These are phyloP conservation scores for Oncorhynchus mykiss DNA, from an alignment of 2,113 vertebrate genomes.

Conservation along the genomic window DNA sequence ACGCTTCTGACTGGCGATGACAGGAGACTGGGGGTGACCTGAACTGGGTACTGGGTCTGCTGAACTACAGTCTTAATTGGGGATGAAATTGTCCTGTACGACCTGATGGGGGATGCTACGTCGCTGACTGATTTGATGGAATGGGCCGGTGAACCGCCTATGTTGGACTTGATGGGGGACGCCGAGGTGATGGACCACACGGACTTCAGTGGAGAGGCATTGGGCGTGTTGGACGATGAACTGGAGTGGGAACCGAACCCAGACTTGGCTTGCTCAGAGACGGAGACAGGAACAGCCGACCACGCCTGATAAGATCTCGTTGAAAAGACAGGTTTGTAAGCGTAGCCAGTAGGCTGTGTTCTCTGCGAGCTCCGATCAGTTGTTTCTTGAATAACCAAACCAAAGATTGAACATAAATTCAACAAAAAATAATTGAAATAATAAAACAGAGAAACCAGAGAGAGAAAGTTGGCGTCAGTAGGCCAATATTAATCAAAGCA, in stretches of 20 bases:
- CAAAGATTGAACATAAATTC: slow-evolving; percentile 81
- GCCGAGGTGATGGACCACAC: slow-evolving; percentile 97
- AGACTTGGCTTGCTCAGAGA: slow-evolving; percentile 90
- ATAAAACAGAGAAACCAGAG: slow-evolving; percentile 69
- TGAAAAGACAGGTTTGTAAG: slow-evolving; percentile 99
- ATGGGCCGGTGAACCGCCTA: slow-evolving; percentile 91
- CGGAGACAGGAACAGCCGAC: slow-evolving; percentile 89
- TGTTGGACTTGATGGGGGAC: slow-evolving; percentile 94
- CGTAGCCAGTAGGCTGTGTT: slow-evolving; percentile 94
- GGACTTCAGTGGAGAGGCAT: slow-evolving; percentile 98
- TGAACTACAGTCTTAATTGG: slow-evolving; percentile 96
- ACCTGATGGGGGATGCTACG: slow-evolving; percentile 93
- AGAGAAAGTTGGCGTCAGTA: slow-evolving; percentile 89
- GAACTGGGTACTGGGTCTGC: slow-evolving; percentile 84
- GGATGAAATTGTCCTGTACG: slow-evolving; percentile 93
- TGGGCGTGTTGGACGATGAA: slow-evolving; percentile 97
- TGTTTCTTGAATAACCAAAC: slow-evolving; percentile 97
- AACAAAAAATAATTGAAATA: slow-evolving; percentile 68
- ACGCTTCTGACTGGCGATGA: slow-evolving; percentile 82
- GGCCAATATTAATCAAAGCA: slow-evolving; percentile 82
- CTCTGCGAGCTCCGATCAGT: slow-evolving; percentile 94
- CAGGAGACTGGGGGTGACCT: slow-evolving; percentile 79
- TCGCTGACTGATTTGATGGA: slow-evolving; percentile 96
- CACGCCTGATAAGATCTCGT: slow-evolving; percentile 97
- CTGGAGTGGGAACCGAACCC: slow-evolving; percentile 97